Percentiles rank a stretch among this genome's conserved stretches.
These are phyloP conservation scores for Periplaneta americana DNA, from an alignment of 1,140 invertebrate species.

Conservation along the genomic window DNA sequence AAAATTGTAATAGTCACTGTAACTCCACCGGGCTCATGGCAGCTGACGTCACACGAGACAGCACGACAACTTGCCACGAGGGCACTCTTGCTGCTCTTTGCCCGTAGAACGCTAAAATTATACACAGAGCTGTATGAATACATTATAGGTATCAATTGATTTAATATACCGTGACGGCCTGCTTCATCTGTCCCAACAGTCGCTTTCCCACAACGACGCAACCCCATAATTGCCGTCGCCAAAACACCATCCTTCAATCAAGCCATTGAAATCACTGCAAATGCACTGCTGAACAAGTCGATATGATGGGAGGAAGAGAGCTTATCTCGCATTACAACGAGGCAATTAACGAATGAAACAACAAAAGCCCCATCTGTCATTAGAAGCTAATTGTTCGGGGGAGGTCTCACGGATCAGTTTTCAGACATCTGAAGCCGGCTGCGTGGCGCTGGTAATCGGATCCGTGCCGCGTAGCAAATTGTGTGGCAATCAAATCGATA, in stretches of 20 bases:
- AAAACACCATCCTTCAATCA: not conserved
- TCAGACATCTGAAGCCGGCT: not conserved
- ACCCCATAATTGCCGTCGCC: too few relatives aligned
- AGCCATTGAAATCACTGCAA: not conserved
- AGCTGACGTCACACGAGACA: too few relatives aligned
- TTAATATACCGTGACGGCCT: too few relatives aligned
- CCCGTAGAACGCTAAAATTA: too few relatives aligned
- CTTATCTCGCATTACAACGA: not conserved
- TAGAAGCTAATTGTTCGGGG: not conserved
- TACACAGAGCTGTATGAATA: too few relatives aligned
- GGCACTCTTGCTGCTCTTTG: too few relatives aligned
- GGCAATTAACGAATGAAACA: not conserved
- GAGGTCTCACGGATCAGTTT: not conserved
- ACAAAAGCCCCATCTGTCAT: not conserved
- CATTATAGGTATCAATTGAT: too few relatives aligned
- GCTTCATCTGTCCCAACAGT: too few relatives aligned
- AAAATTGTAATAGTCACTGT: too few relatives aligned
- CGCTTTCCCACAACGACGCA: too few relatives aligned
- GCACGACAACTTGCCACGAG: too few relatives aligned
- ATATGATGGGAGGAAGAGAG: not conserved
- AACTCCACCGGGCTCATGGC: too few relatives aligned
- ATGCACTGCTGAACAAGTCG: not conserved
- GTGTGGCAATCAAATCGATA: not conserved
- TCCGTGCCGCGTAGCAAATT: not conserved
- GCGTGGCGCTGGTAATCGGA: not conserved